A percentile compares a stretch with the other conserved stretches of the same genome.
These are phyloP conservation scores for Eremobia ochroleuca DNA, from an alignment of 2,888 invertebrate species.

Conservation along the genomic window DNA sequence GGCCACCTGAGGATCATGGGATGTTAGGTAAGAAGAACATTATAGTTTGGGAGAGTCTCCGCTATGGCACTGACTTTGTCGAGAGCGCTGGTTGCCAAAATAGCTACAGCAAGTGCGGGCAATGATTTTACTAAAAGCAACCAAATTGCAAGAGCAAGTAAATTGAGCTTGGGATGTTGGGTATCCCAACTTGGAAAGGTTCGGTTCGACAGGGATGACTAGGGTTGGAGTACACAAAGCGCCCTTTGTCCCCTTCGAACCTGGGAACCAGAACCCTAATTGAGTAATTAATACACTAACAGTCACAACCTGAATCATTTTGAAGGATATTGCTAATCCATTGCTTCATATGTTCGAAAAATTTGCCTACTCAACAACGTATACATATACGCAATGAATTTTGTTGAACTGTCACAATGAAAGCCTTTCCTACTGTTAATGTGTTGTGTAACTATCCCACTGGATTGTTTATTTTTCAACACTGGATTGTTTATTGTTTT, in stretches of 20 bases:
- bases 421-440: no score
- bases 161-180: neutral
- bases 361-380: no score
- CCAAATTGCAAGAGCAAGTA: neutral
- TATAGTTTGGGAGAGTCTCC: neutral
- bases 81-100: neutral
- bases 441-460: no score
- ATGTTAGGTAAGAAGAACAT: conserved; percentile 40
- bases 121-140: neutral
- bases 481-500: no score
- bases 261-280: no score
- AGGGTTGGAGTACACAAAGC: neutral
- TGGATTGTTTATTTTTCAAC: neutral
- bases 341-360: no score
- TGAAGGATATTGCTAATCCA: no score
- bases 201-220: neutral
- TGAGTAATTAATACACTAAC: no score
- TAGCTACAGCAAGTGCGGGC: neutral
- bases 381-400: no score
- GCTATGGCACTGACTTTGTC: neutral
- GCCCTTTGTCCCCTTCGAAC: neutral
- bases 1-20: conserved; percentile 30
- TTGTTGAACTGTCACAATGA: no score
- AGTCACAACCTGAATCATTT: no score
- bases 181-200: neutral